These are phyloP conservation scores for Orthosia incerta DNA, from an alignment of 2,888 invertebrate genomes.

Conservation along the genomic window DNA sequence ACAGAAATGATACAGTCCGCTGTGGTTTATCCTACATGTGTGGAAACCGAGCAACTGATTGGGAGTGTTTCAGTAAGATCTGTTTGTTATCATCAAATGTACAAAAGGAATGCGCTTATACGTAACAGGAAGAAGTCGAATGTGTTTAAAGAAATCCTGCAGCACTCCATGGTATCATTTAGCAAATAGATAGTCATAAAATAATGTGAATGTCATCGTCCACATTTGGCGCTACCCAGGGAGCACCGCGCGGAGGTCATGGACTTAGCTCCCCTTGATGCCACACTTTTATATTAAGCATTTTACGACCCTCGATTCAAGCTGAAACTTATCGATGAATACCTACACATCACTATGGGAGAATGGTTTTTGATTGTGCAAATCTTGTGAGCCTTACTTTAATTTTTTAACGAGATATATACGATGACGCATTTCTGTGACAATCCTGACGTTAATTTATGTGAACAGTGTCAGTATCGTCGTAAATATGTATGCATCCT, in stretches of 20 bases:
- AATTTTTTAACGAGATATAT: constrained; percentile 55
- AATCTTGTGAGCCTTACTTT: constrained; percentile 61
- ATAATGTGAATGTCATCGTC: constrained; percentile 84
- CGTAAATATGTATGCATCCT: constrained; percentile 59
- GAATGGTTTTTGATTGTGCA: constrained; percentile 56
- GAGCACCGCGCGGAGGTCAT: constrained; percentile 90
- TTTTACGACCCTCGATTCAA: constrained; percentile 65
- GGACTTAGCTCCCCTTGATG: constrained; percentile 89
- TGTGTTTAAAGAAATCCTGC: constrained; percentile 50
- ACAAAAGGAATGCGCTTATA: constrained; percentile 55
- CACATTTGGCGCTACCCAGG: constrained; percentile 90
- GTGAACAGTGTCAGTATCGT: constrained; percentile 56
- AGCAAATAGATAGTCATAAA: constrained; percentile 64
- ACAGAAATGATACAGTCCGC: constrained; percentile 49
- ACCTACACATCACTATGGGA: constrained; percentile 58
- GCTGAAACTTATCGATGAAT: constrained; percentile 64
- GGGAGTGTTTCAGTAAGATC: constrained; percentile 35
- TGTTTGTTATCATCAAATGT: constrained; percentile 37
- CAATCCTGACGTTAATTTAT: constrained; percentile 52
- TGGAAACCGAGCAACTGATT: constrained; percentile 50
- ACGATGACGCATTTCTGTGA: constrained; percentile 51
- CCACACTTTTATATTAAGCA: constrained; percentile 73
- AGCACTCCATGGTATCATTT: constrained; percentile 60
- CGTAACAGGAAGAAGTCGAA: constrained; percentile 54
- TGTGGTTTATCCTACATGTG: constrained; percentile 43